Evolutionary conservation across 2,888 invertebrate species (phyloP).

Genomic region (Tipula lateralis): DNA sequence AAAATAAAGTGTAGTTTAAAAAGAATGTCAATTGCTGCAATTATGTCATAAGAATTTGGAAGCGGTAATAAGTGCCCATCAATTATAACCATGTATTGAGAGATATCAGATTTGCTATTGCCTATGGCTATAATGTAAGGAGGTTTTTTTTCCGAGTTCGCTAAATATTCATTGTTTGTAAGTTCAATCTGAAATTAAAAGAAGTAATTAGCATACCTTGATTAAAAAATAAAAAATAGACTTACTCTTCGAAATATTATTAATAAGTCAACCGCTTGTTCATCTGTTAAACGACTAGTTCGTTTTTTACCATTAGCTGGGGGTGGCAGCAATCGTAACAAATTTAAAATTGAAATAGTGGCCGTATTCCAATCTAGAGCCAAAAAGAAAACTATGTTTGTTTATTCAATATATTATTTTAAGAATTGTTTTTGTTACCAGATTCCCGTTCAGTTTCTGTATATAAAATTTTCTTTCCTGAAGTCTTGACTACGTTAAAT

Average conservation of each 20-base stretch:
- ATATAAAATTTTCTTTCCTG: too few species aligned
- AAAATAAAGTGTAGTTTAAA: too few species aligned
- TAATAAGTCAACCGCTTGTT: neutral
- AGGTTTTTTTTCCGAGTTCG: neutral
- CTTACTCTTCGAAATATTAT: neutral
- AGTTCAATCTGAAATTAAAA: neutral
- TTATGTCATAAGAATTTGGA: neutral
- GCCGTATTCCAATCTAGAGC: neutral
- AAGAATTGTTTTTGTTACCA: too few species aligned
- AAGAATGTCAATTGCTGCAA: neutral
- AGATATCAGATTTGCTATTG: neutral
- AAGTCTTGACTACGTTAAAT: neutral
- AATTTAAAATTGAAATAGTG: neutral
- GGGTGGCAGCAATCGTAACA: neutral
- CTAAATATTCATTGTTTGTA: neutral
- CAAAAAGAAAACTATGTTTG: too few species aligned
- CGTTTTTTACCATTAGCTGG: neutral
- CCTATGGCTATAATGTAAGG: neutral
- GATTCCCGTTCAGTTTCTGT: too few species aligned
- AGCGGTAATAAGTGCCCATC: neutral
- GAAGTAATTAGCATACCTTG: neutral
- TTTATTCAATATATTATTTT: too few species aligned
- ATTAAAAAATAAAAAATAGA: neutral
- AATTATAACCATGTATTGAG: neutral
- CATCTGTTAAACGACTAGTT: neutral